Evolutionary conservation across 2,888 invertebrate genomes (phyloP).

Genomic region (Craniophora ligustri): DNA sequence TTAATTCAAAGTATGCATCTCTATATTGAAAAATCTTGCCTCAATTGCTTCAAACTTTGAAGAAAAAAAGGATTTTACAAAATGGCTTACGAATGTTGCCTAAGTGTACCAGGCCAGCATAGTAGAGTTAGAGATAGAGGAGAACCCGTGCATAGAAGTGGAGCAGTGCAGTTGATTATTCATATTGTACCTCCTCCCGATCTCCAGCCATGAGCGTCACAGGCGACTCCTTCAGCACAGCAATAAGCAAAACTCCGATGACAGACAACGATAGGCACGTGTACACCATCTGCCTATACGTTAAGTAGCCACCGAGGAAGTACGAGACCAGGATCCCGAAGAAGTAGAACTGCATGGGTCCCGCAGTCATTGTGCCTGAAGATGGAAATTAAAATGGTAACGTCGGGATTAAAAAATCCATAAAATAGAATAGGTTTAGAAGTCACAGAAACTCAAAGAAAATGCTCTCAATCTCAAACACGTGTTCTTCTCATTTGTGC

Average conservation of each 20-base stretch:
- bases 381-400: no score
- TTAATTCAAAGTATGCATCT: no score
- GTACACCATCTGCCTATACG: conserved; percentile 69
- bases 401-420: no score
- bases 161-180: not conserved
- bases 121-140: no score
- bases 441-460: no score
- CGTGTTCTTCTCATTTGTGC: no score
- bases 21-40: not conserved
- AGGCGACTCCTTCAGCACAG: conserved; percentile 71
- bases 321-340: conserved; percentile 75
- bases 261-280: conserved; percentile 60
- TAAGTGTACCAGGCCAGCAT: no score
- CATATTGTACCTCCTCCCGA: conserved; percentile 63
- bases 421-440: no score
- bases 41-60: conserved; percentile 20
- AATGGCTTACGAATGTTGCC: no score
- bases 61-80: no score
- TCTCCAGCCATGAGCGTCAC: conserved; percentile 71
- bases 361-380: conserved; percentile 62
- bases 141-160: not conserved
- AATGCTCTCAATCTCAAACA: no score
- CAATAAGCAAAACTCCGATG: conserved; percentile 55
- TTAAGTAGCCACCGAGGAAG: conserved; percentile 68
- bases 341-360: conserved; percentile 66